A percentile compares a stretch with the other conserved stretches of the same genome.
These are phyloP conservation scores for Fregata magnificens DNA, from an alignment of 2,113 vertebrate genomes.

Conservation along the genomic window DNA sequence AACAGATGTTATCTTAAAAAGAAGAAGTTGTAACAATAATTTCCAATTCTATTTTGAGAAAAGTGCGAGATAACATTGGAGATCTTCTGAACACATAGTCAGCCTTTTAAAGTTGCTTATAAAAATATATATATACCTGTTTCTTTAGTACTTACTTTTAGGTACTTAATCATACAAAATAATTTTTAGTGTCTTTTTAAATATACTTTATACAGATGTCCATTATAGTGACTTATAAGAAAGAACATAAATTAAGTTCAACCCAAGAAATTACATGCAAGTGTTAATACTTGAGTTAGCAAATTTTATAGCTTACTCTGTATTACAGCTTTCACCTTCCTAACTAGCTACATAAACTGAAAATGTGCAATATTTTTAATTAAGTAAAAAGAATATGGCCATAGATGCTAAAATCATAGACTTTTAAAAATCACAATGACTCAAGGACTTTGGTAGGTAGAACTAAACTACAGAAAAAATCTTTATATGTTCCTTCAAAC, in stretches of 20 bases:
- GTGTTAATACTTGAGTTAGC: background rate
- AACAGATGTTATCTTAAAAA: background rate
- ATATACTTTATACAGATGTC: background rate
- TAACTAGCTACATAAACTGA: background rate
- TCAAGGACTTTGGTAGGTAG: background rate
- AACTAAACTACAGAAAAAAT: background rate
- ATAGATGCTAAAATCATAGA: background rate
- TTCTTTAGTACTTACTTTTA: background rate
- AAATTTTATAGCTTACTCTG: slow-evolving; percentile 7
- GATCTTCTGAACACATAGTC: background rate
- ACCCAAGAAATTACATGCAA: background rate
- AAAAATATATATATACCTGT: background rate
- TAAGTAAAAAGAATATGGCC: background rate
- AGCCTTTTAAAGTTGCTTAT: background rate
- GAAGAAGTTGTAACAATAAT: background rate
- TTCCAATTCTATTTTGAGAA: background rate
- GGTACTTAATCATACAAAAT: background rate
- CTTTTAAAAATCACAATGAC: background rate
- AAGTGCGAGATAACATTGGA: background rate
- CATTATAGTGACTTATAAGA: background rate
- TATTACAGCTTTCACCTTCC: slow-evolving; percentile 16
- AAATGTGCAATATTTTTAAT: background rate
- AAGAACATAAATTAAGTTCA: background rate
- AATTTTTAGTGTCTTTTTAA: background rate
- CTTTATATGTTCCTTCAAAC: background rate